Base-by-base conservation (phyloP, 1,140 invertebrate genomes). In the Neodiprion pinetum region DNA sequence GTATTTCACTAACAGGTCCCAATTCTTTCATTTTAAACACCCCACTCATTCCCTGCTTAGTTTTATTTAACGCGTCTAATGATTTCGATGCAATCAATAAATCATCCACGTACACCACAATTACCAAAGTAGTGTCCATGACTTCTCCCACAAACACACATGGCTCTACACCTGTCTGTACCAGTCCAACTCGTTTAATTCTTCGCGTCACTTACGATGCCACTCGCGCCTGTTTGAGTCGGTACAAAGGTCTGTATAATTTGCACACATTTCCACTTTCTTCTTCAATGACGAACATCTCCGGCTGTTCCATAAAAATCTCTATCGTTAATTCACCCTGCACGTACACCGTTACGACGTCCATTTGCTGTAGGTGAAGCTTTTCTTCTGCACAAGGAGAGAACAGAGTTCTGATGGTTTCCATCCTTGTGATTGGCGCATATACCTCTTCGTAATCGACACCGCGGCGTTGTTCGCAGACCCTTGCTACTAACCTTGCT, bases 341-440 rank as follows among this genome's bases (percentile, higher is more conserved):
- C 10, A 86, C 71, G 72, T 83, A 87, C 0, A 86, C 86, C 28
- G 80, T 83, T 71, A 77, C 79, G 5, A 86, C 78, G 72, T 86
- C 85, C 10, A 85, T 74, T 48, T 85, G 79, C 0, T 28, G 11
- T 5, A 85, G 47, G 9, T 71, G n/a, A 9, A 79, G 69, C 9
- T 80, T 75, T 14, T 78, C 9, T 23, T 67, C 48, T 1, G 78
- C 76, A 50, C 77, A 78, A 0, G 75, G 47, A 9, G 70, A 47
- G 3, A 78, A 17, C n/a, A 80, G 67, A 11, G 72, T 23, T 73
- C 73, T 71, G 53, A 81, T 71, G 14, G 75, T 76, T 14, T 76
- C 49, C 61, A 76, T 72, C 61, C 70, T 68, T 10, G 74, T 75
- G 69, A 84, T 81, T 14, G 76, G 79, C 71, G 77, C 75, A 53